Base-by-base conservation (phyloP, 2,797 vertebrate genomes). In the Channa striata region DNA sequence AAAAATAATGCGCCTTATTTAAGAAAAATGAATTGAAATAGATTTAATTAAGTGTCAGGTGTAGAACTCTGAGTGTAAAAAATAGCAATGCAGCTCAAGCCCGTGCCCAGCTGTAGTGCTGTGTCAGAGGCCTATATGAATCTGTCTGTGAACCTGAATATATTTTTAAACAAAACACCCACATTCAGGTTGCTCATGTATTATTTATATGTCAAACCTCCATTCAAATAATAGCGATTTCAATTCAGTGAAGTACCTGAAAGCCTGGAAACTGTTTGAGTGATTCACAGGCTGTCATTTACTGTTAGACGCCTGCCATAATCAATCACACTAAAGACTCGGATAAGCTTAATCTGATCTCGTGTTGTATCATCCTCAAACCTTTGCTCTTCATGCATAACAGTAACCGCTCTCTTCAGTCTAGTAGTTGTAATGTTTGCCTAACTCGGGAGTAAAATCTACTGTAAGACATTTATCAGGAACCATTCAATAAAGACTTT, bases 21-120 rank as follows among this genome's bases (percentile, higher is more conserved):
- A n/a, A n/a, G n/a, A n/a, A n/a, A n/a, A n/a, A n/a, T n/a, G n/a
- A 81, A 77, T 17, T 30, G 48, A 78, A 78, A 69, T 64, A 11
- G 57, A 77, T 73, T 79, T 81, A 87, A 82, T 80, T 78, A 72
- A 74, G 59, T 83, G 78, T 80, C 79, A 70, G 72, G 66, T 81
- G 46, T 74, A 74, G 72, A 76, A 70, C 21, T 40, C 37, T 36
- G 63, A 51, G 69, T 72, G 78, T 78, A 77, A 73, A 75, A 37
- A 64, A 72, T 19, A 56, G 47, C 59, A 53, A 12, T 63, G 21
- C 53, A 50, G 58, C 68, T 74, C 34, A 8, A 66, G 59, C 62
- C 37, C 40, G 34, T 64, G 54, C 6, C 34, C 46, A n/a, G 69
- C 46, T 83, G 54, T 72, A 59, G 87, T 73, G 70, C 39, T 66